Conservation (phyloP, 2,888 invertebrate species). For the Hecatera dysodea region DNA sequence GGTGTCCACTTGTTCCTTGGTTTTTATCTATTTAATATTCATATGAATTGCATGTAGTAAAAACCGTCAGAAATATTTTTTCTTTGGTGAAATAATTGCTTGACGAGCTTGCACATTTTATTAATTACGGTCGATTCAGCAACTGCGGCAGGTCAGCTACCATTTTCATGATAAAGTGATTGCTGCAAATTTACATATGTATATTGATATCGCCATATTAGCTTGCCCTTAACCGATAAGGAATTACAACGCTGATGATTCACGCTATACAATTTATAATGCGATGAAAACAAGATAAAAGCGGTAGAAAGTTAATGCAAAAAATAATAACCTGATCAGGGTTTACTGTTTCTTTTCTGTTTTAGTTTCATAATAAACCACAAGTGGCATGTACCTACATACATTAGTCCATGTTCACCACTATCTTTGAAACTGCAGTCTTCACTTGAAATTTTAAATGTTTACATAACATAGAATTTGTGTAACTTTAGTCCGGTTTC, state of each 20-base stretch:
- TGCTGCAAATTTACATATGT: too few relatives aligned
- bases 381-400: background rate
- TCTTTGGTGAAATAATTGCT: too few relatives aligned
- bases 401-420: background rate
- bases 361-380: background rate
- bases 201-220: background rate
- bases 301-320: background rate
- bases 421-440: slow-evolving; percentile 3
- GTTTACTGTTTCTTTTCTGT: background rate
- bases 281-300: slow-evolving; percentile 3
- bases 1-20: too few relatives aligned
- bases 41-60: too few relatives aligned
- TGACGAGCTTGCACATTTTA: too few relatives aligned
- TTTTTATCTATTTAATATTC: too few relatives aligned
- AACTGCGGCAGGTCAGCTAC: too few relatives aligned
- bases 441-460: slow-evolving; percentile 3
- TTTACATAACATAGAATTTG: background rate
- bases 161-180: too few relatives aligned
- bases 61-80: too few relatives aligned
- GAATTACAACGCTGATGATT: background rate
- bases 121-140: too few relatives aligned
- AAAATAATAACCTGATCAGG: background rate
- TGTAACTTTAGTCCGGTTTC: slow-evolving; percentile 8
- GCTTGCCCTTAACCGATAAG: background rate
- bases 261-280: background rate